phyloP scores from a whole-genome alignment of 2,797 vertebrate species.

The Cyclopterus lumpus region DNA sequence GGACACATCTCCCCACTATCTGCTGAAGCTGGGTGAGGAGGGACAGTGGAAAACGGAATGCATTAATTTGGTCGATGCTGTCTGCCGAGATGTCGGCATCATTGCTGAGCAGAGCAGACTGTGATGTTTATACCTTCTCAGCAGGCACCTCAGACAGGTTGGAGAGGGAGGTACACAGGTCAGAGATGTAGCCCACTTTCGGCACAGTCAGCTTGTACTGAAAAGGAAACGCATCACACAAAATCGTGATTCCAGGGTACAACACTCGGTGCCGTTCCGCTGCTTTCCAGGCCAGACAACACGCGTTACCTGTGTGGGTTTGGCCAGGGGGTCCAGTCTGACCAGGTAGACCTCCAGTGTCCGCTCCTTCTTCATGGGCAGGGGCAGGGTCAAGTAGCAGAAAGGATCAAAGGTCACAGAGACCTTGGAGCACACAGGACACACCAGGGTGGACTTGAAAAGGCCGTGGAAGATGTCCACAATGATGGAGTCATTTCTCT shows the following conservation, averaged over 20 bases:
- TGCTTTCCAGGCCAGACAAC: background rate
- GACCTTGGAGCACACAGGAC: constrained; percentile 95
- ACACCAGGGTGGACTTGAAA: constrained; percentile 98
- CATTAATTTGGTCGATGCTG: constrained; percentile 20
- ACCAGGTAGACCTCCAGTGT: constrained; percentile 96
- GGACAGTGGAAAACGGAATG: constrained; percentile 15
- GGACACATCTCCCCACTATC: background rate
- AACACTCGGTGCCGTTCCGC: background rate
- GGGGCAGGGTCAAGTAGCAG: constrained; percentile 98
- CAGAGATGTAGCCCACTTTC: constrained; percentile 97
- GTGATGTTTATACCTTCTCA: constrained; percentile 88
- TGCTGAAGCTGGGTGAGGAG: background rate
- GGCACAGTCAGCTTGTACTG: constrained; percentile 98
- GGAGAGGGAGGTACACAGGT: constrained; percentile 94
- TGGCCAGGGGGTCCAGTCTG: constrained; percentile 92
- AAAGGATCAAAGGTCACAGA: constrained; percentile 99
- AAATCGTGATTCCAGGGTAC: background rate
- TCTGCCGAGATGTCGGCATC: constrained; percentile 24
- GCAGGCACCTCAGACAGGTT: constrained; percentile 89
- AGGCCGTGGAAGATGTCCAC: constrained; percentile 99
- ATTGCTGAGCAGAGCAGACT: constrained; percentile 3
- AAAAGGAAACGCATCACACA: constrained; percentile 37
- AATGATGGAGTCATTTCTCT: constrained; percentile 98
- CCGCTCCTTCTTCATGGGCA: constrained; percentile 98
- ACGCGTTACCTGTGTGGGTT: constrained; percentile 92